phyloP scores from a whole-genome alignment of 2,888 invertebrate genomes.

The Agrochola lychnidis region DNA sequence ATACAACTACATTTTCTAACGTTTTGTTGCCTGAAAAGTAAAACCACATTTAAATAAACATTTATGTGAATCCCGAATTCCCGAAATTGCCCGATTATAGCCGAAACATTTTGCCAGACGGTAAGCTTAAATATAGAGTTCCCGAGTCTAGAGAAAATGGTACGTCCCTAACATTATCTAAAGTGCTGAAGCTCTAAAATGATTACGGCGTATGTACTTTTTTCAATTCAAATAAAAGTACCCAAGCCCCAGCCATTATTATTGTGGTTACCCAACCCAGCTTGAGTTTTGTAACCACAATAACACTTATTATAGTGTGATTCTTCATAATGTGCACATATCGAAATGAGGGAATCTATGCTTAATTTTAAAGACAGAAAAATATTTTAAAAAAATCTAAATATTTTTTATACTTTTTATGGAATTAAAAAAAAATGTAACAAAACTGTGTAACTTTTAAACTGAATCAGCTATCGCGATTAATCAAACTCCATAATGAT shows the following conservation, averaged over 20 bases:
- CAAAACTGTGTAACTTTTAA: no score
- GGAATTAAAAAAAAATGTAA: no score
- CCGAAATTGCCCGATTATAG: slow-evolving; percentile 13
- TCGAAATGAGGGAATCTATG: no score
- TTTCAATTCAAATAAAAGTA: not conserved
- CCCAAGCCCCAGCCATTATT: no score
- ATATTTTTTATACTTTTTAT: no score
- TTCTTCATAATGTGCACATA: no score
- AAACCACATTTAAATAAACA: slow-evolving; percentile 10
- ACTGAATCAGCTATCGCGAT: no score
- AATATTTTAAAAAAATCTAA: no score
- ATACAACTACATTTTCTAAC: not conserved
- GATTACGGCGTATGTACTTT: not conserved
- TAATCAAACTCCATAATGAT: no score
- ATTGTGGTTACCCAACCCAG: not conserved
- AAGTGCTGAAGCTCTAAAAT: slow-evolving; percentile 17
- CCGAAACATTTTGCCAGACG: slow-evolving; percentile 14
- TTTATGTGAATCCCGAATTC: not conserved
- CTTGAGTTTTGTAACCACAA: not conserved
- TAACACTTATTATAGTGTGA: not conserved
- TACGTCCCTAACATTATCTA: slow-evolving; percentile 14
- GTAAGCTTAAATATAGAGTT: slow-evolving; percentile 1
- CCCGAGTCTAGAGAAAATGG: not conserved
- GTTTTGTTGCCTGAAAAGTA: not conserved
- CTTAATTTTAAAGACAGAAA: no score